Conservation (phyloP, 2,113 vertebrate genomes). For the Festucalex cinctus region DNA sequence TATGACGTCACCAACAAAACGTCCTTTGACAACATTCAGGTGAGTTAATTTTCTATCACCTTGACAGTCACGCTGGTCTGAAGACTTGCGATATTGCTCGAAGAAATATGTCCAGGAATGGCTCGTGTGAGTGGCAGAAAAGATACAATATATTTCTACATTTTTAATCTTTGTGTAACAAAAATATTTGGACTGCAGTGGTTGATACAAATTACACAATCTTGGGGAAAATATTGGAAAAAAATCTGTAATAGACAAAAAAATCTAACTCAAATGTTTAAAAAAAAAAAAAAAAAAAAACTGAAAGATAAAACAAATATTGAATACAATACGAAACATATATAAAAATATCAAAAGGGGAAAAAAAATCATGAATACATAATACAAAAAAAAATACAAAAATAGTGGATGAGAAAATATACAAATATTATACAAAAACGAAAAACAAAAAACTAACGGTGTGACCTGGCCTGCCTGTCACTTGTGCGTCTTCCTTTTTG, state of each 20-base stretch:
- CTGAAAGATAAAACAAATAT: too few species aligned
- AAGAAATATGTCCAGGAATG: not conserved
- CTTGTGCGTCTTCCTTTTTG: too few species aligned
- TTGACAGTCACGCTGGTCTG: not conserved
- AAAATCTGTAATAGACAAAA: too few species aligned
- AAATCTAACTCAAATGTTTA: too few species aligned
- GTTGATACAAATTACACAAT: too few species aligned
- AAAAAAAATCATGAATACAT: not conserved
- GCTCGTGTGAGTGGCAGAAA: not conserved
- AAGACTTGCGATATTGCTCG: not conserved
- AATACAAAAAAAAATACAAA: not conserved
- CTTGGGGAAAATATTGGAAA: too few species aligned
- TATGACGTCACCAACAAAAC: constrained; percentile 92
- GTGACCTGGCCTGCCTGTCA: too few species aligned
- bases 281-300: too few species aligned
- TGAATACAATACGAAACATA: not conserved
- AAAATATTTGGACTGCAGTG: not conserved
- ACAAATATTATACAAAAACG: too few species aligned
- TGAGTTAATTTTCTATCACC: constrained; percentile 45
- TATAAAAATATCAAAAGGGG: not conserved
- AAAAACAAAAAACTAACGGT: too few species aligned
- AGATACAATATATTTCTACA: not conserved
- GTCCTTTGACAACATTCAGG: constrained; percentile 92
- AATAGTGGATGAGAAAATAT: not conserved
- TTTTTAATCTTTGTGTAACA: too few species aligned